phyloP scores from a whole-genome alignment of 2,113 vertebrate genomes.

The Seriola quinqueradiata region DNA sequence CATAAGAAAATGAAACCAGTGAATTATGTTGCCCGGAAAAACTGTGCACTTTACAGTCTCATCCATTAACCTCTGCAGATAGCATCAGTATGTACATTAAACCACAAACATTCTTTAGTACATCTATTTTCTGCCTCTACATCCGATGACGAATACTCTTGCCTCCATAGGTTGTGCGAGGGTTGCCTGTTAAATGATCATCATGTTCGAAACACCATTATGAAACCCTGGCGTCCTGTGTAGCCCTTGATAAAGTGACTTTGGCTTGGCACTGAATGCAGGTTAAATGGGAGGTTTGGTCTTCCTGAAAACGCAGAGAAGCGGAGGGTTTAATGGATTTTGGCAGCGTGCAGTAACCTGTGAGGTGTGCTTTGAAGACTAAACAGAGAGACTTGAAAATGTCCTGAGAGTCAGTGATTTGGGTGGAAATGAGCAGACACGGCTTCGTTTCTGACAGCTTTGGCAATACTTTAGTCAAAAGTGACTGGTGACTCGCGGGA shows the following conservation, averaged over 20 bases:
- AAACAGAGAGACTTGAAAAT: conserved; percentile 51
- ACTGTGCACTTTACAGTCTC: neutral
- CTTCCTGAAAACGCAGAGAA: conserved; percentile 30
- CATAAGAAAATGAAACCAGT: conserved; percentile 29
- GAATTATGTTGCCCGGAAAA: conserved; percentile 7
- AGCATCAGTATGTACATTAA: neutral
- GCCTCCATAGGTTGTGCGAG: conserved; percentile 1
- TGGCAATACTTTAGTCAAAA: conserved; percentile 48
- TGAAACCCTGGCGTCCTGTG: conserved; percentile 6
- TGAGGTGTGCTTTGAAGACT: conserved; percentile 61
- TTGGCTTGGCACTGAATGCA: conserved; percentile 27
- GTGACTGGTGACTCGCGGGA: conserved; percentile 27
- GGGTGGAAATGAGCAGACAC: conserved; percentile 29
- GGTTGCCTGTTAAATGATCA: conserved; percentile 43
- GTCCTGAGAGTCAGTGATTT: conserved; percentile 26
- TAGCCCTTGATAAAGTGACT: conserved; percentile 41
- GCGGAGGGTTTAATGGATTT: conserved; percentile 54
- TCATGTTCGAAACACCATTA: conserved; percentile 42
- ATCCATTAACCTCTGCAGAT: conserved; percentile 30
- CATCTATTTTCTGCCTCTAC: neutral
- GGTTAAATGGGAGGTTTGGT: conserved; percentile 51
- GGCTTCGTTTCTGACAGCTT: neutral
- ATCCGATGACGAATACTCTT: neutral
- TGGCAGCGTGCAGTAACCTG: conserved; percentile 48
- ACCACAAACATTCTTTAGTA: neutral